Percentiles rank a stretch among this genome's conserved stretches.
These are phyloP conservation scores for Theodoxus fluviatilis DNA, from an alignment of 2,888 invertebrate genomes.

Conservation along the genomic window DNA sequence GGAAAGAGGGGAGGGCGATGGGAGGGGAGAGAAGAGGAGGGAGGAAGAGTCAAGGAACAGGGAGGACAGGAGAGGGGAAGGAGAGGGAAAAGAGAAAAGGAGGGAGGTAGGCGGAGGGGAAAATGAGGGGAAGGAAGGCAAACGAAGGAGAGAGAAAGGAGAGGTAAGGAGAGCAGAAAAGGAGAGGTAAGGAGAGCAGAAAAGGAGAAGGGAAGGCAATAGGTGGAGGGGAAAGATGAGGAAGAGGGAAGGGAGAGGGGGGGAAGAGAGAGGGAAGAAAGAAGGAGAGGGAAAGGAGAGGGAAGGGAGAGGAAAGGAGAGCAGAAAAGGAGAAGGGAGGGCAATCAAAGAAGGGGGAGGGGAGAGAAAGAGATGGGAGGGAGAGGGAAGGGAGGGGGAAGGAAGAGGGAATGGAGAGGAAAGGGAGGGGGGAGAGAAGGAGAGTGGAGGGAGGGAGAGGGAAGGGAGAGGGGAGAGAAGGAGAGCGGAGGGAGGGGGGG, in stretches of 20 bases:
- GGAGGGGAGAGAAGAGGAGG: background rate
- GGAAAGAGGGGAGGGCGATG: background rate
- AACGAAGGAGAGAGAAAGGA: background rate
- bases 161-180: background rate
- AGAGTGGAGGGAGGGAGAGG: background rate
- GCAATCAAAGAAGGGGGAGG: background rate
- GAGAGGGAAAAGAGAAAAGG: background rate
- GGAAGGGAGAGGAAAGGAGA: background rate
- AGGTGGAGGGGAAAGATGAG: background rate
- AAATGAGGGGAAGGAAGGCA: slow-evolving; percentile 9
- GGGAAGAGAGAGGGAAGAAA: background rate
- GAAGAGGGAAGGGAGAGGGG: background rate
- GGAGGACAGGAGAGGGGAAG: background rate
- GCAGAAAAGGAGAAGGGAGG: slow-evolving; percentile 9
- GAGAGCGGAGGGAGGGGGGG: too few species aligned
- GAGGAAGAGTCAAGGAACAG: background rate
- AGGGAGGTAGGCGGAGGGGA: background rate
- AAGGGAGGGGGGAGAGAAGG: background rate
- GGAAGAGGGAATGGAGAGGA: background rate
- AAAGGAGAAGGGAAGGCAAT: background rate
- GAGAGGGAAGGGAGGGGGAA: slow-evolving; percentile 6
- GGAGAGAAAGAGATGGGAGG: background rate
- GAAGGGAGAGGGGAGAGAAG: too few species aligned
- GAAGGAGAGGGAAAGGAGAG: slow-evolving; percentile 4
- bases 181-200: background rate